Percentiles rank a stretch among this genome's conserved stretches.
phyloP scores from a whole-genome alignment of 2,888 invertebrate species.

The Branchipolynoe longqiensis region DNA sequence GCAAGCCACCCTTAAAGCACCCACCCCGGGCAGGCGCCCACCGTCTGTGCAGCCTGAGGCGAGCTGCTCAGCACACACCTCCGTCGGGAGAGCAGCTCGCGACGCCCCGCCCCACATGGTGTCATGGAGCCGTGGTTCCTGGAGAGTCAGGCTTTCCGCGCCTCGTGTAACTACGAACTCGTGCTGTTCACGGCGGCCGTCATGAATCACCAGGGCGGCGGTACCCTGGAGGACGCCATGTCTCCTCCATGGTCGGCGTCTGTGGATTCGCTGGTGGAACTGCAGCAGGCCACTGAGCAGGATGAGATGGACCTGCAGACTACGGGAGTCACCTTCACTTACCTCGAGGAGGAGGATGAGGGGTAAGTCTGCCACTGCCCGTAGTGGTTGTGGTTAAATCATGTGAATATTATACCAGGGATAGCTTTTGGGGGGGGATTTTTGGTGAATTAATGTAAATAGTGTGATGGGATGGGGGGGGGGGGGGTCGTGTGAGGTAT shows the following conservation, averaged over 20 bases:
- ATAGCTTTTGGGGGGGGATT: too few relatives aligned
- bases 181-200: conserved; percentile 62
- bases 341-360: conserved; percentile 40
- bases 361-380: not conserved
- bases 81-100: too few relatives aligned
- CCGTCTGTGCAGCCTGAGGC: too few relatives aligned
- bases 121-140: conserved; percentile 64
- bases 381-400: too few relatives aligned
- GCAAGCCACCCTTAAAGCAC: too few relatives aligned
- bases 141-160: conserved; percentile 52
- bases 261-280: conserved; percentile 24
- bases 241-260: conserved; percentile 22
- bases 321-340: conserved; percentile 37
- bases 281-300: conserved; percentile 55
- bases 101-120: conserved; percentile 4
- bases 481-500: too few relatives aligned
- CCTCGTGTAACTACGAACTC: conserved; percentile 62
- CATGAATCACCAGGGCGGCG: conserved; percentile 6
- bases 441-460: too few relatives aligned
- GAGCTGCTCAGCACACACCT: too few relatives aligned
- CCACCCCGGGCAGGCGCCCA: too few relatives aligned
- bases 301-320: conserved; percentile 19
- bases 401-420: too few relatives aligned
- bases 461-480: too few relatives aligned
- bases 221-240: not conserved